Percentiles rank a stretch among this genome's conserved stretches.
These are phyloP conservation scores for Drosophila ercepeae DNA, from an alignment of 1,140 invertebrate genomes.

Conservation along the genomic window DNA sequence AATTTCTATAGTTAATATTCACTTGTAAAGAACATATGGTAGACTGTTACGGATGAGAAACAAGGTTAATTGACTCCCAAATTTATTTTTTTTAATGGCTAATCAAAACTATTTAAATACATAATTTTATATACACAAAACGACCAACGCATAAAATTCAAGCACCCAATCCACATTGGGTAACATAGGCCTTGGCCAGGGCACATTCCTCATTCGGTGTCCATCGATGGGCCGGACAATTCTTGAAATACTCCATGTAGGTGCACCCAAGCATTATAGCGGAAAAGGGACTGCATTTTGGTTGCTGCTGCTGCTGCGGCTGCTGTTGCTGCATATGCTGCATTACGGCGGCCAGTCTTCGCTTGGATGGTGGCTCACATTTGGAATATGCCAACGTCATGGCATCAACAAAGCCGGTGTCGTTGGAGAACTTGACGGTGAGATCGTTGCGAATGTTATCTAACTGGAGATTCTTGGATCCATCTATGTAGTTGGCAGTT, in stretches of 20 bases:
- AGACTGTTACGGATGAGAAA: background rate
- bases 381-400: conserved; percentile 58
- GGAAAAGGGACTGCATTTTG: conserved; percentile 68
- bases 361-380: conserved; percentile 62
- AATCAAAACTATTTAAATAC: background rate
- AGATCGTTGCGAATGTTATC: conserved; percentile 52
- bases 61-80: background rate
- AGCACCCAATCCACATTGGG: conserved; percentile 67
- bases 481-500: conserved; percentile 54
- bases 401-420: conserved; percentile 61
- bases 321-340: conserved; percentile 29
- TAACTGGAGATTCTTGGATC: conserved; percentile 50
- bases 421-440: conserved; percentile 62
- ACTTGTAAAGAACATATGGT: background rate
- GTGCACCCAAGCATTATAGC: conserved; percentile 74
- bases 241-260: conserved; percentile 81
- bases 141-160: background rate
- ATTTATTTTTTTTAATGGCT: background rate
- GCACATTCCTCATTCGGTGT: conserved; percentile 62
- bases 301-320: conserved; percentile 51
- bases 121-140: conserved; percentile 11
- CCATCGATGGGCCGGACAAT: conserved; percentile 74
- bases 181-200: conserved; percentile 74
- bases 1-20: too few species aligned
- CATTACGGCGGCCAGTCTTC: conserved; percentile 50